Conservation (phyloP, 1,140 invertebrate genomes). For the Zaprionus nigranus region DNA sequence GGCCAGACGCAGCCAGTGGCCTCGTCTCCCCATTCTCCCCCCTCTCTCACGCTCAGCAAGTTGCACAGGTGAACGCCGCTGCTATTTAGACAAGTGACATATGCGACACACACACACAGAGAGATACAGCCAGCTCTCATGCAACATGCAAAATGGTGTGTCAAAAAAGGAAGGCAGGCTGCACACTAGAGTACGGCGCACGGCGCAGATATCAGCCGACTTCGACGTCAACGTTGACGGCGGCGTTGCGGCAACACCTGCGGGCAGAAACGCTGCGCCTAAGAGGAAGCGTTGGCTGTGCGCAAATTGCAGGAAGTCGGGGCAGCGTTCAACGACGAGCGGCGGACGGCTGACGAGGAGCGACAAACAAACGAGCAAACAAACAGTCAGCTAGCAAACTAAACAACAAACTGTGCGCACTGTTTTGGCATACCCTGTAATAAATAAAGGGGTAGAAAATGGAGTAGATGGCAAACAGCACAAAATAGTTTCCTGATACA, state of each 20-base stretch:
- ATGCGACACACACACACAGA: constrained; percentile 48
- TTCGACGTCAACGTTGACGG: constrained; percentile 13
- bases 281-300: constrained; percentile 60
- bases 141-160: constrained; percentile 75
- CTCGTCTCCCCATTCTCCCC: constrained; percentile 23
- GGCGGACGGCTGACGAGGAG: constrained; percentile 25
- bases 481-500: not conserved
- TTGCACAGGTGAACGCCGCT: constrained; percentile 60
- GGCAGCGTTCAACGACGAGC: constrained; percentile 41
- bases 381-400: constrained; percentile 58
- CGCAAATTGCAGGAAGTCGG: constrained; percentile 75
- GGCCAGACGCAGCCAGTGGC: constrained; percentile 52
- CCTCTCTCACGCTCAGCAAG: constrained; percentile 27
- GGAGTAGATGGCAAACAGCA: not conserved
- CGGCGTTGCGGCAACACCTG: constrained; percentile 13
- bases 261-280: constrained; percentile 26
- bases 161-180: constrained; percentile 73
- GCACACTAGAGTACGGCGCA: constrained; percentile 20
- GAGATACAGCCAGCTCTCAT: constrained; percentile 40
- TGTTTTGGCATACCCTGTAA: constrained; percentile 38
- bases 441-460: not conserved
- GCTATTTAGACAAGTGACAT: constrained; percentile 80
- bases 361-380: constrained; percentile 50
- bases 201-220: constrained; percentile 35
- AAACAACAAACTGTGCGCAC: constrained; percentile 65